phyloP scores from a whole-genome alignment of 2,888 invertebrate species.

The Polylopha cassiicola region DNA sequence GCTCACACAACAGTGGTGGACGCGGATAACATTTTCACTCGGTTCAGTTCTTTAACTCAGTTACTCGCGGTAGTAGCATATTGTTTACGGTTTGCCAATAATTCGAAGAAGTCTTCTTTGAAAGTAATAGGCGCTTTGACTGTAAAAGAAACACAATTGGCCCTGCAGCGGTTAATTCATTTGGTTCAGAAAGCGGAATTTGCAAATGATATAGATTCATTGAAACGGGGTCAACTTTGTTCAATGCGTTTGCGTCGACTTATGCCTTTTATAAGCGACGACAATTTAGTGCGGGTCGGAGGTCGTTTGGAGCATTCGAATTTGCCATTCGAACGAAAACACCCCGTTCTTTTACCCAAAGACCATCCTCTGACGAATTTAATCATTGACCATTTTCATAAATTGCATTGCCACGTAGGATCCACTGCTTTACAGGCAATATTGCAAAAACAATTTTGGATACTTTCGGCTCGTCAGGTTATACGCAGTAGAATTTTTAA shows the following conservation, averaged over 20 bases:
- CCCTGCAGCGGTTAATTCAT: background rate
- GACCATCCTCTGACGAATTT: background rate
- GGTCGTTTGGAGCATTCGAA: background rate
- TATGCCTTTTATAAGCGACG: background rate
- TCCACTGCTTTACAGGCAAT: background rate
- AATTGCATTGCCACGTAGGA: background rate
- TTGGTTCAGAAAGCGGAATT: background rate
- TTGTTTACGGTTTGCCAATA: background rate
- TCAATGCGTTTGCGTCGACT: background rate
- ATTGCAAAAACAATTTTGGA: background rate
- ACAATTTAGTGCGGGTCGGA: background rate
- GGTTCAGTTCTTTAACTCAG: background rate
- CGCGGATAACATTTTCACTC: background rate
- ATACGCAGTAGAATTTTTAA: background rate
- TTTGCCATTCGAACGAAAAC: background rate
- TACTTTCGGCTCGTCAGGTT: background rate
- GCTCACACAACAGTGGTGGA: background rate
- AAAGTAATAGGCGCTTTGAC: background rate
- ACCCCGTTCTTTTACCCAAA: background rate
- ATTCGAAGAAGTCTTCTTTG: background rate
- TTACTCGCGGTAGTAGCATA: background rate
- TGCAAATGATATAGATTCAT: background rate
- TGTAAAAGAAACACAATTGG: background rate
- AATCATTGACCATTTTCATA: background rate
- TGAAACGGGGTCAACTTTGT: background rate